phyloP scores from a whole-genome alignment of 2,113 vertebrate species.

The Mus pahari region DNA sequence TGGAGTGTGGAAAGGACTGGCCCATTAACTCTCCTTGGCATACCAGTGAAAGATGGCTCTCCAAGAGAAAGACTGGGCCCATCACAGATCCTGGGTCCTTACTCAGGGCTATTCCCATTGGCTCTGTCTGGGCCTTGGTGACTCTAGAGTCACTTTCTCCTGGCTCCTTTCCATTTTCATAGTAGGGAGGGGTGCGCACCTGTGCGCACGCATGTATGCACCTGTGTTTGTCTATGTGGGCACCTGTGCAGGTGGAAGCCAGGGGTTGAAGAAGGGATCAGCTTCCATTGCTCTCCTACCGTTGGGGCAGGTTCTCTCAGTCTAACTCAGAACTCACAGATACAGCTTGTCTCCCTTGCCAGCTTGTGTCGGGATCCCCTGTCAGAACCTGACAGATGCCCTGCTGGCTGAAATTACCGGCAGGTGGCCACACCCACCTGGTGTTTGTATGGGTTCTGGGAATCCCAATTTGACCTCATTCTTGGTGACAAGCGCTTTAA shows the following conservation, averaged over 20 bases:
- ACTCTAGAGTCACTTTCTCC: background rate
- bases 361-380: no score
- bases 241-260: background rate
- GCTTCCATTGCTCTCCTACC: background rate
- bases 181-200: background rate
- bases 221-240: background rate
- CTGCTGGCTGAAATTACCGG: background rate
- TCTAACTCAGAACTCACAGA: background rate
- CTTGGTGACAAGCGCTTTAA: background rate
- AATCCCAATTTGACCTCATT: no score
- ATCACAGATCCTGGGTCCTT: background rate
- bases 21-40: fast-evolving
- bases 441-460: background rate
- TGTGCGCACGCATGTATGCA: no score
- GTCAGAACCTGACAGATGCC: no score
- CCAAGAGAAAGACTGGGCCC: background rate
- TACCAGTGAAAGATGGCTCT: background rate
- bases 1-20: background rate
- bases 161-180: background rate
- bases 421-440: background rate
- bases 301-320: background rate
- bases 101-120: background rate
- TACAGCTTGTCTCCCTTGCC: background rate
- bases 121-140: background rate
- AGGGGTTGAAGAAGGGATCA: background rate